Evolutionary conservation across 2,113 vertebrate genomes (phyloP), one percentile per base, ranked within the genome.

Genomic region (Prochilodus magdalenae): DNA sequence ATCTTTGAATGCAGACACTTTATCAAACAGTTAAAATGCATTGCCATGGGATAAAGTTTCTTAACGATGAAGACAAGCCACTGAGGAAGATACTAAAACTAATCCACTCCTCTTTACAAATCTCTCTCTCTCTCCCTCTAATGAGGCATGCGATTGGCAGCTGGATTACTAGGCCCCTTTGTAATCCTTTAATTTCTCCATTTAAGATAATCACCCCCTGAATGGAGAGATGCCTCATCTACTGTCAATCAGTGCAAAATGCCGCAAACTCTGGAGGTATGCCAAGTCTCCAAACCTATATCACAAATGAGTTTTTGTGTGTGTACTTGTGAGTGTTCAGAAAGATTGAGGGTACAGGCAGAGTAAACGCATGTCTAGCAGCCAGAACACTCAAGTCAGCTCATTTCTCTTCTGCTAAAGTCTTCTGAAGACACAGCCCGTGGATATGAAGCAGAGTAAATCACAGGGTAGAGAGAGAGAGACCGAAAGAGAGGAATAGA

Each of bases 121-220:
- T 49, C 70, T 29, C 70, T 10, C 57, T 60, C 67, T 70, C 66
- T 84, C 84, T 79, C 73, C 84, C 89, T 84, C 86, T 93, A 93
- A 94, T 91, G 91, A 94, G 88, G 84, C 83, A 26, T 89, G 84
- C 86, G 92, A 94, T 91, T 91, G 92, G 92, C 90, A 92, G 91
- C 90, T 91, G 93, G 92, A 93, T 94, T 91, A 93, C 88, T 82
- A 79, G 78, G 89, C 82, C 86, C 83, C 71, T 90, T 91, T 91
- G 89, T 91, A 92, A 93, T 93, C 91, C 92, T 91, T 51, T 73
- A 63, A 51, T 62, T 73, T 62, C 26, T 62, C 69, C 40, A 80
- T 62, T 73, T 73, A 33, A 24, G 22, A 63, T 73, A 73, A 73
- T 62, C 13, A 20, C 18, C 16, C 5, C 90, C 20, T 73, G 20